phyloP scores from a whole-genome alignment of 1,140 invertebrate genomes.

The Papilio dardanus region DNA sequence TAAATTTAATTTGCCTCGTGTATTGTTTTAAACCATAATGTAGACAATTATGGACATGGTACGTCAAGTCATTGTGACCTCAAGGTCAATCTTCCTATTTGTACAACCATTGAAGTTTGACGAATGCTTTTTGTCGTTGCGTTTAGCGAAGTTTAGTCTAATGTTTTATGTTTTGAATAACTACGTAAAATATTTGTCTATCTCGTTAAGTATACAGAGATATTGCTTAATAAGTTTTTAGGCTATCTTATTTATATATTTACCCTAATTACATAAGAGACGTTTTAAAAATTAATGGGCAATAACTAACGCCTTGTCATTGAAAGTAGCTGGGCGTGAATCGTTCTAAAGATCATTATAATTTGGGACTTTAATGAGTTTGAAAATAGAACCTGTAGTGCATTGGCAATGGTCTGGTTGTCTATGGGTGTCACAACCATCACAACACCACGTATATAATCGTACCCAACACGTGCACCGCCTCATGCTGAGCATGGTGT shows the following conservation, averaged over 20 bases:
- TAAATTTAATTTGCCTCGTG: neutral
- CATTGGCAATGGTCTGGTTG: no score
- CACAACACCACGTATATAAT: no score
- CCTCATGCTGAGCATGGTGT: no score
- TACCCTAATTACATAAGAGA: neutral
- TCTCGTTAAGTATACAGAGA: neutral
- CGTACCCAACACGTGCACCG: no score
- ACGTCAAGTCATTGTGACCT: constrained; percentile 17
- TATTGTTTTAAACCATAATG: constrained; percentile 14
- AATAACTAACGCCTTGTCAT: no score
- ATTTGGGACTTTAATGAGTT: no score
- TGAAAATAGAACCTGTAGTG: no score
- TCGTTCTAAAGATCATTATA: no score
- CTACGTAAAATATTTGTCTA: constrained; percentile 46
- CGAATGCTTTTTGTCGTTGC: neutral
- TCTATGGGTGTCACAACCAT: no score
- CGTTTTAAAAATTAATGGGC: no score
- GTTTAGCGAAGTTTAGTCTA: neutral
- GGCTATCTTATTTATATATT: neutral
- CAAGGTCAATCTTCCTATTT: neutral
- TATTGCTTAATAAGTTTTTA: neutral
- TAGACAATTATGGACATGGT: neutral
- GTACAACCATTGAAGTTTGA: neutral
- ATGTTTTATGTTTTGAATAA: constrained; percentile 31
- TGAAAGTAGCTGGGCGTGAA: no score